Evolutionary conservation across 2,797 vertebrate genomes (phyloP).

Genomic region (Trichosurus vulpecula): DNA sequence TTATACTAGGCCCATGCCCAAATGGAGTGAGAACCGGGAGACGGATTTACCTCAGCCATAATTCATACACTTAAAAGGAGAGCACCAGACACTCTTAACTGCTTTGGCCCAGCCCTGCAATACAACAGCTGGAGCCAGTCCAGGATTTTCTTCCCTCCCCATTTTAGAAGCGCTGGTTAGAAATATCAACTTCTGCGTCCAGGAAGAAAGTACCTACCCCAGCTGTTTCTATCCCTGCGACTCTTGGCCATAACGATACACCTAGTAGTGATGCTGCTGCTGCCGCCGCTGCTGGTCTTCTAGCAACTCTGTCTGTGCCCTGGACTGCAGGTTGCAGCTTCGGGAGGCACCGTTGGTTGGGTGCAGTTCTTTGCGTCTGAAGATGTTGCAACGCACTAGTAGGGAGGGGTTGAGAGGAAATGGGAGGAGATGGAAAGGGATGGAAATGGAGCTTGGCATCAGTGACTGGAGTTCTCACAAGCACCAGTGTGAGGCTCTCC

Average conservation of each 20-base stretch:
- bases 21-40: not conserved
- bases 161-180: not conserved
- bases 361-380: conserved; percentile 66
- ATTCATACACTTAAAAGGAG: not conserved
- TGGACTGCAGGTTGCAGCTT: conserved; percentile 59
- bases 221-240: conserved; percentile 83
- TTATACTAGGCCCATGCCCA: not conserved
- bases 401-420: conserved; percentile 69
- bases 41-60: not conserved
- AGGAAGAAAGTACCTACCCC: conserved; percentile 80
- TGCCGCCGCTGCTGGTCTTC: conserved; percentile 23
- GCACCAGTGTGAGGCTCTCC: conserved; percentile 77
- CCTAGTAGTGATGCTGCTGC: conserved; percentile 32
- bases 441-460: conserved; percentile 74
- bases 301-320: not conserved
- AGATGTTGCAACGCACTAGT: conserved; percentile 75
- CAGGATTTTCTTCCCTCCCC: conserved; percentile 36
- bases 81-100: not conserved
- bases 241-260: conserved; percentile 80
- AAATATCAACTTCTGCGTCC: conserved; percentile 11
- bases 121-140: not conserved
- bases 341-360: conserved; percentile 57
- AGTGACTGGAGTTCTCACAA: conserved; percentile 69
- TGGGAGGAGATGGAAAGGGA: conserved; percentile 75
- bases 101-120: not conserved